Evolutionary conservation across 2,888 invertebrate species (phyloP), one percentile per base, ranked within the genome.

Genomic region (Trissoscelio sp.): DNA sequence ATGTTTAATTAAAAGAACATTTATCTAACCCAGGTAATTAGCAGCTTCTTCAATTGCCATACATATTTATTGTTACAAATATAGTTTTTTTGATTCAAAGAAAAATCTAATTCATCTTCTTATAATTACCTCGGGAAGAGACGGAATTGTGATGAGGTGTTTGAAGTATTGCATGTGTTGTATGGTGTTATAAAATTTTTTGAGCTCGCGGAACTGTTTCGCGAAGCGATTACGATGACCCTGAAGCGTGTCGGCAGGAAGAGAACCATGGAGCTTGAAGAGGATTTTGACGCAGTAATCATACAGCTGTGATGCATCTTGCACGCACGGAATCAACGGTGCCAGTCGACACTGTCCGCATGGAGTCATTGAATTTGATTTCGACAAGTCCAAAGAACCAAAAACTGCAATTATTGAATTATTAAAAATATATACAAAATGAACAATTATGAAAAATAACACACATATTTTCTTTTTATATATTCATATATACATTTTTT

Each of bases 121-220:
- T 62, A 3, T 48, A 57, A 66, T 89, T 92, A 96, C 96, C 91
- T 97, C 96, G 1, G 99, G 99, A 88, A 99, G 92, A 39, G 96
- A 94, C 2, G 99, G 99, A 85, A 99, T 95, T 66, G 97, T 96
- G 79, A 99, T 97, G 53, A 99, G 93, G 91, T 97, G 97, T 89
- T 98, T 97, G 92, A 99, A 99, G 93, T 99, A 99, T 92, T 99
- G 99, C 85, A 99, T 93, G 86, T 96, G 98, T 88, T 96, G 95
- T 9, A 98, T 96, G 89, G 95, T 97, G 88, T 96, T 95, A 92
- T 99, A 99, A 92, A 99, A 99, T 83, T 95, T 94, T 90, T 97
- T 97, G 79, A 99, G 92, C 88, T 95, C 95, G 87, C 94, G 94
- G 92, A 98, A 99, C 88, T 98, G 96, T 88, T 96, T 96, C 44